A percentile compares a stretch with the other conserved stretches of the same genome.
These are phyloP conservation scores for Ephestia elutella DNA, from an alignment of 1,140 invertebrate genomes.

Conservation along the genomic window DNA sequence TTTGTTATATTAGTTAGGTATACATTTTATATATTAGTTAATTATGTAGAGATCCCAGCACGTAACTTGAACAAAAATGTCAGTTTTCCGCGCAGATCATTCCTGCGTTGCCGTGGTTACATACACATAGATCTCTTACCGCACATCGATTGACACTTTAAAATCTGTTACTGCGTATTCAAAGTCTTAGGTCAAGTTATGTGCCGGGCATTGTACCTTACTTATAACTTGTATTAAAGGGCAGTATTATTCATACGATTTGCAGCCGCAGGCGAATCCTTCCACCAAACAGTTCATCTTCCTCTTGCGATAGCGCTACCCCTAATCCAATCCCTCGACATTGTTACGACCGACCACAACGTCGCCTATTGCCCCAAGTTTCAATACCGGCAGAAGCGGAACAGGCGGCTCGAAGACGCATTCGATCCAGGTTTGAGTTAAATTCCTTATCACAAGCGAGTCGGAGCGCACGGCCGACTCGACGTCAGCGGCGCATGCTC, in stretches of 20 bases:
- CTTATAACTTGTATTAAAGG: neutral
- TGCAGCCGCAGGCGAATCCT: conserved; percentile 36
- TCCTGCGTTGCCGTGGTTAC: too few species aligned
- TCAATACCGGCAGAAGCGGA: conserved; percentile 21
- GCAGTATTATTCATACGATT: conserved; percentile 23
- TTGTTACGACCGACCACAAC: conserved; percentile 13
- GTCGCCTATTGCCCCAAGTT: conserved; percentile 26
- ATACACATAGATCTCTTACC: too few species aligned
- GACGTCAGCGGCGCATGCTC: conserved; percentile 31
- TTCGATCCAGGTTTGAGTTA: conserved; percentile 11
- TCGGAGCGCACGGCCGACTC: conserved; percentile 24
- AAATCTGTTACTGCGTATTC: too few species aligned
- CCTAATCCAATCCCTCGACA: conserved; percentile 15
- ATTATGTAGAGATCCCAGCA: too few species aligned
- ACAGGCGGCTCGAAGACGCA: conserved; percentile 19
- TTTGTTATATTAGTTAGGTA: too few species aligned
- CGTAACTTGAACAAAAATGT: too few species aligned
- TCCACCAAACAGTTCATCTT: conserved; percentile 34
- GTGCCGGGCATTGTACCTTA: too few species aligned
- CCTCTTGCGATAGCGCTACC: conserved; percentile 41
- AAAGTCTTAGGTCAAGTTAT: too few species aligned
- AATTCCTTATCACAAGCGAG: conserved; percentile 6
- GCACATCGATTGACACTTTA: too few species aligned
- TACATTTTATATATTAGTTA: too few species aligned
- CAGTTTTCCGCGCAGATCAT: too few species aligned